A percentile compares a stretch with the other conserved stretches of the same genome.
Conservation (phyloP, 2,797 vertebrate genomes). For the Dendrocincla fuliginosa region DNA sequence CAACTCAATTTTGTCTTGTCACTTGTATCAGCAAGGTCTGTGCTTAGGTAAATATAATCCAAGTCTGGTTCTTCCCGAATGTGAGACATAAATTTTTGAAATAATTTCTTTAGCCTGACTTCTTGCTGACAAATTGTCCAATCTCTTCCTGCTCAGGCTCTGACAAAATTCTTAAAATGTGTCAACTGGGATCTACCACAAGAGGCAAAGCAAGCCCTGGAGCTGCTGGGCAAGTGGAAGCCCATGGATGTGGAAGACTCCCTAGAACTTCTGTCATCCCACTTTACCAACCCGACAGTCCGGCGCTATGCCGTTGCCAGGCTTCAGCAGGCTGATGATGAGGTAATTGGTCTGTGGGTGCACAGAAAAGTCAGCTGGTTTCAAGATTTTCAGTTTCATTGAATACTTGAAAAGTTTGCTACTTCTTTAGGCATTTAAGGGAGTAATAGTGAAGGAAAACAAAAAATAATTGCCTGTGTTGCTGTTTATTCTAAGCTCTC, state of each 20-base stretch:
- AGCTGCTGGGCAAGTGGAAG: conserved; percentile 95
- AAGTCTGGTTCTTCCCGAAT: background rate
- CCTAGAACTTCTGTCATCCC: conserved; percentile 92
- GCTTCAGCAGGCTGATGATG: conserved; percentile 94
- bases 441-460: background rate
- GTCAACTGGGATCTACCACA: conserved; percentile 98
- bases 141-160: conserved; percentile 80
- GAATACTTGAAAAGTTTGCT: background rate
- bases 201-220: conserved; percentile 96
- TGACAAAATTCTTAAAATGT: conserved; percentile 98
- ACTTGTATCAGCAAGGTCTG: fast-evolving
- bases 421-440: background rate
- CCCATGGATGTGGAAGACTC: conserved; percentile 99
- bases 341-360: conserved; percentile 75
- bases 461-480: background rate
- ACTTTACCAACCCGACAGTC: conserved; percentile 93
- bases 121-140: background rate
- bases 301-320: conserved; percentile 93
- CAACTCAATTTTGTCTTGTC: background rate
- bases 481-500: background rate
- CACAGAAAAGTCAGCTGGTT: background rate
- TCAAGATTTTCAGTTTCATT: background rate
- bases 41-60: background rate
- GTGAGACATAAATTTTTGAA: background rate
- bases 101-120: background rate